Base-by-base conservation (phyloP, 2,113 vertebrate species). In the Hirundichthys speculiger region DNA sequence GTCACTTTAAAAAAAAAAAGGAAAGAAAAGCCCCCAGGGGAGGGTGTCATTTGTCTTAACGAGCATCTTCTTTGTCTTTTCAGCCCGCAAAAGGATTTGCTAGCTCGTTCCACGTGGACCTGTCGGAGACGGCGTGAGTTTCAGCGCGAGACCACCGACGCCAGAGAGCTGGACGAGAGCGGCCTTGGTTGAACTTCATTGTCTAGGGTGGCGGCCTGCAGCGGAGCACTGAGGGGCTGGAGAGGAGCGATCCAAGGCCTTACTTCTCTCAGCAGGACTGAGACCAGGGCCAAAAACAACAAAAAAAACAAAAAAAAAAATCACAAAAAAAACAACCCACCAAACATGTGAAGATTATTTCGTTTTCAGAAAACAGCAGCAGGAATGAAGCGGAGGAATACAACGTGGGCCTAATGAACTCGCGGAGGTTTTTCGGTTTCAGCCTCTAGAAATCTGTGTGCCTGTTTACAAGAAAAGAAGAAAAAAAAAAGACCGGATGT, bases 11-110 rank as follows among this genome's bases (percentile, higher is more conserved):
- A 84, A 80, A 65, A 61, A 15, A 69, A 85, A 83, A 80, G n/a
- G n/a, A n/a, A n/a, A n/a, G n/a, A n/a, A n/a, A 64, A 62, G 12
- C 13, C 61, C 82, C 69, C 73, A 8, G 39, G 80, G 73, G 77
- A n/a, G 41, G 45, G 48, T 77, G 62, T 65, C 66, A 69, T 82
- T 82, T 72, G 68, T 82, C 83, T 85, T 90, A 90, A 89, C 47
- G 1, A 73, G 58, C 73, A 61, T 88, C 54, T 90, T 92, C 79
- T 94, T 79, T 94, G 84, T 94, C 91, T 93, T 88, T 91, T 77
- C 94, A 99, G 98, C 98, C 93, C 95, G 94, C 93, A 98, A 98
- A 97, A 98, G 96, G 96, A 96, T 99, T 97, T 99, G 97, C 95
- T 98, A 99, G 97, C 95, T 96, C 96, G 67, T 96, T 98, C 94